Evolutionary conservation across 2,888 invertebrate species (phyloP), one percentile per base, ranked within the genome.

Genomic region (Drosophila kokeensis): DNA sequence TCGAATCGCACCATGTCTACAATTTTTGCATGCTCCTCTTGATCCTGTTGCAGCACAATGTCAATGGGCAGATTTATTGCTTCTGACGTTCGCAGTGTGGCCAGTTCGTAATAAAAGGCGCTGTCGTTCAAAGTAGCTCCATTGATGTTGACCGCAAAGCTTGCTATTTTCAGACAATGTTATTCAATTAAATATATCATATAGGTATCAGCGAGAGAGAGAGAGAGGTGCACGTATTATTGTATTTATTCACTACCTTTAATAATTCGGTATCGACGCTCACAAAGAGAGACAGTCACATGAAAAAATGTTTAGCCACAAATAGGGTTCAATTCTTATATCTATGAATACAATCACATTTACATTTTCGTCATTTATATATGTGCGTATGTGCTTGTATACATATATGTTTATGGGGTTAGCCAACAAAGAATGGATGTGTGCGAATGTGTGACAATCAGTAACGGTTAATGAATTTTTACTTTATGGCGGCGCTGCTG

Each of bases 121-220:
- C 73, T 82, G 36, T 59, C 57, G 72, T 78, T 82, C 61, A 84
- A 59, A 65, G 63, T 61, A 55, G 63, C 67, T 36, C 82, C 87
- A 74, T 87, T 69, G 75, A 77, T 73, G 72, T 60, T 61, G 61
- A 61, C 77, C 74, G 63, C 77, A 71, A 66, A 66, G 59, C 45
- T 15, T 60, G 65, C 79, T 78, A 60, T 48, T 54, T 40, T 55
- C 62, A 36, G 45, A 21, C 18, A 61, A 73, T 52, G 59, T 50
- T 30, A 38, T 32, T 36, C 45, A 64, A 45, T 49, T 27, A 67
- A 64, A 45, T 67, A 29, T 36, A 50, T 34, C 36, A 50, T 13
- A 40, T 61, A 62, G 52, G 52, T 15, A 34, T 36, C 15, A 36
- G 36, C 36, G 36, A 15, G 45, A 48, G 21, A n/a, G 11, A n/a